Percentiles rank a stretch among this genome's conserved stretches.
phyloP scores from a whole-genome alignment of 2,113 vertebrate genomes.

The Bolborhynchus lineola region DNA sequence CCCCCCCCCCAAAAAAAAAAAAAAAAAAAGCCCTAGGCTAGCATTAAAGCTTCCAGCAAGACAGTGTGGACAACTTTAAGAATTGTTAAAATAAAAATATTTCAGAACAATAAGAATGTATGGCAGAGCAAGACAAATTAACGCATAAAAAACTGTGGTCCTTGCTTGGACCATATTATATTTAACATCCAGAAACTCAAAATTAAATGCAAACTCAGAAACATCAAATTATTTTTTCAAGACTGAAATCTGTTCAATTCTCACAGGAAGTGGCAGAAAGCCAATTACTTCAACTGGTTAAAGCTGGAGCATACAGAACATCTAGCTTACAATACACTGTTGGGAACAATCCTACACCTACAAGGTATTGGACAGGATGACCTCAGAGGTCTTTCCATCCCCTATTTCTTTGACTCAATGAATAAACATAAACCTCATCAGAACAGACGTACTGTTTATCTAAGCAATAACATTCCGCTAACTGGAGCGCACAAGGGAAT shows the following conservation, averaged over 20 bases:
- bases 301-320: neutral
- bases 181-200: neutral
- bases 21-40: accelerated
- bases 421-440: conserved; percentile 55
- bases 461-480: conserved; percentile 54
- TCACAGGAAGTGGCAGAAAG: neutral
- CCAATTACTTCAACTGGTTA: neutral
- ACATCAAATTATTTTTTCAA: neutral
- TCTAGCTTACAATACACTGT: neutral
- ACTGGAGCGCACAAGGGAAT: conserved; percentile 13
- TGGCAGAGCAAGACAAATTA: neutral
- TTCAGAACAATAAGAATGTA: accelerated
- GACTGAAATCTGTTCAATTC: neutral
- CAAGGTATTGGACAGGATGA: neutral
- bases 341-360: neutral
- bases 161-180: neutral
- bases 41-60: neutral
- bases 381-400: neutral
- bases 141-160: neutral
- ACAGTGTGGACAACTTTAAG: neutral
- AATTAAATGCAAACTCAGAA: neutral
- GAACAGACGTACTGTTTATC: conserved; percentile 21
- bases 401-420: neutral
- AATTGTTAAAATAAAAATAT: neutral
- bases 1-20: too few relatives aligned